phyloP scores from a whole-genome alignment of 1,140 invertebrate genomes.

The Stegodyphus mimosarum region DNA sequence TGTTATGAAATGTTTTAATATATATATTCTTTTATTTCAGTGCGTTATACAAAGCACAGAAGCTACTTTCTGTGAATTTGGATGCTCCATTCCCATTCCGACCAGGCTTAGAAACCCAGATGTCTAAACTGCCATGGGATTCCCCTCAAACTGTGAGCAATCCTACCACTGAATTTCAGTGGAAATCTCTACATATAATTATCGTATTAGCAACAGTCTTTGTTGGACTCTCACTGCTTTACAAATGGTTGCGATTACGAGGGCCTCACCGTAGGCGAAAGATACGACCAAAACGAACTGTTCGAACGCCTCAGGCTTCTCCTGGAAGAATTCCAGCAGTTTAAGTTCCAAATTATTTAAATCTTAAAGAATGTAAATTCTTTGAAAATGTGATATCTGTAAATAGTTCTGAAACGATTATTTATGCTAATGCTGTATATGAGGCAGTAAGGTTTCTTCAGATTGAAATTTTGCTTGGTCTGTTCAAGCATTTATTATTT shows the following conservation, averaged over 20 bases:
- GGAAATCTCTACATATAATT: slow-evolving; percentile 38
- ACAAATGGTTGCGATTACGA: slow-evolving; percentile 35
- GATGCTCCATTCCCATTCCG: slow-evolving; percentile 63
- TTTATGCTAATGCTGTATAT: too few relatives aligned
- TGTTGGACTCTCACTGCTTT: slow-evolving; percentile 22
- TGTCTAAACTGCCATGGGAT: slow-evolving; percentile 45
- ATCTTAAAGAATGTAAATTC: slow-evolving; percentile 15
- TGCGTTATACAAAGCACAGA: slow-evolving; percentile 80
- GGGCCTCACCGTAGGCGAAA: slow-evolving; percentile 24
- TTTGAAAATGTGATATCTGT: slow-evolving; percentile 52
- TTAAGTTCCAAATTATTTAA: slow-evolving; percentile 1
- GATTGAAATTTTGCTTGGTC: too few relatives aligned
- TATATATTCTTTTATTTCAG: slow-evolving; percentile 68
- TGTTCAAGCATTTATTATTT: too few relatives aligned
- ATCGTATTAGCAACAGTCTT: slow-evolving; percentile 20
- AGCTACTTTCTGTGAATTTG: slow-evolving; percentile 74
- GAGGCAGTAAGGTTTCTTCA: too few relatives aligned
- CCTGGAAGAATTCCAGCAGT: slow-evolving; percentile 33
- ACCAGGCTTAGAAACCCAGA: slow-evolving; percentile 34
- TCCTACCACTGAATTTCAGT: slow-evolving; percentile 50
- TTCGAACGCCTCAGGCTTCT: slow-evolving; percentile 18
- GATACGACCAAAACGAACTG: background rate
- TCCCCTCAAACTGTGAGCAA: slow-evolving; percentile 59
- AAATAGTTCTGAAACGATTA: slow-evolving; percentile 5
- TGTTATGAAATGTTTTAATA: too few relatives aligned